These are phyloP conservation scores for Vanessa tameamea DNA, from an alignment of 1,140 invertebrate species.

Conservation along the genomic window DNA sequence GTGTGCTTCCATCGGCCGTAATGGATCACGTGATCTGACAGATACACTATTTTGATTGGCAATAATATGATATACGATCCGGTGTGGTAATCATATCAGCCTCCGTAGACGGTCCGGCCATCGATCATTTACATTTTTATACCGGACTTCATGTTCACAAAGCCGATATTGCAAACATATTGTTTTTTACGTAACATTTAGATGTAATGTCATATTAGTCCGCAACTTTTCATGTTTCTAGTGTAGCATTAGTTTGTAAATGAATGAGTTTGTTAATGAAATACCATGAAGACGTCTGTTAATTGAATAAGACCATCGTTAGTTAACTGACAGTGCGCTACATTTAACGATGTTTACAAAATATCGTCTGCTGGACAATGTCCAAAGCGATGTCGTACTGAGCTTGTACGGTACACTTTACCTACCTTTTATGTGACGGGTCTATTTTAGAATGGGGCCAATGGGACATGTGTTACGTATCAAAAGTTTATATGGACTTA, in stretches of 20 bases:
- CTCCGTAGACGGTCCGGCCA: conserved; percentile 60
- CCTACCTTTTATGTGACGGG: conserved; percentile 64
- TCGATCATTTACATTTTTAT: conserved; percentile 69
- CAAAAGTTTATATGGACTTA: conserved; percentile 34
- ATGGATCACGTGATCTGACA: conserved; percentile 76
- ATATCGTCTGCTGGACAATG: conserved; percentile 67
- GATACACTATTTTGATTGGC: conserved; percentile 81
- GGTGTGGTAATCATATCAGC: conserved; percentile 71
- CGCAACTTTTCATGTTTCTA: conserved; percentile 51
- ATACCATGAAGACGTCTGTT: conserved; percentile 39
- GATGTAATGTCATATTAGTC: conserved; percentile 49
- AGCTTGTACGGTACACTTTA: conserved; percentile 53
- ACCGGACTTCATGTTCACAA: conserved; percentile 54
- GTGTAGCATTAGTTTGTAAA: conserved; percentile 53
- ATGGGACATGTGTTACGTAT: conserved; percentile 54
- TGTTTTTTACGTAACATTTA: conserved; percentile 32
- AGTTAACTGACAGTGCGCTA: conserved; percentile 56
- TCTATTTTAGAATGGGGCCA: conserved; percentile 70
- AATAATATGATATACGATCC: conserved; percentile 79
- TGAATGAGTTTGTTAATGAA: conserved; percentile 51
- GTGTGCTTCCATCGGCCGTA: conserved; percentile 53
- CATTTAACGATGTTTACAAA: conserved; percentile 69
- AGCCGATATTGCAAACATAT: conserved; percentile 51
- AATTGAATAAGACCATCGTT: conserved; percentile 48
- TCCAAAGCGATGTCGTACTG: conserved; percentile 68